phyloP scores from a whole-genome alignment of 1,140 invertebrate species.

The Rhyzopertha dominica region DNA sequence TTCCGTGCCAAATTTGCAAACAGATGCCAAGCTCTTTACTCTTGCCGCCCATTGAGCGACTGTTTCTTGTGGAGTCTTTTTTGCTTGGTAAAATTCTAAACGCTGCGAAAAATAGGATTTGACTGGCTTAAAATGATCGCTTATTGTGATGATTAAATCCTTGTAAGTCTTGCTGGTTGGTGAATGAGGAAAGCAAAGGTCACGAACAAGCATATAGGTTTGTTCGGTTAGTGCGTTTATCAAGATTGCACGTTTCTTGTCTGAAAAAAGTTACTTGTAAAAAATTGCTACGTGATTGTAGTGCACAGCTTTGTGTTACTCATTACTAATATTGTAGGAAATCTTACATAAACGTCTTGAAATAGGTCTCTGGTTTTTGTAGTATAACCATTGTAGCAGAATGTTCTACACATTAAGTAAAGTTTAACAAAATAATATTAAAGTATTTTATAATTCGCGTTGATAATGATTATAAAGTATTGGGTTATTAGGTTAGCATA shows the following conservation, averaged over 20 bases:
- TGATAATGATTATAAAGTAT: no score
- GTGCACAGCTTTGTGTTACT: no score
- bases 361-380: no score
- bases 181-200: not conserved
- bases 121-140: not conserved
- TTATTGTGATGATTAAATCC: not conserved
- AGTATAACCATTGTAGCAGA: no score
- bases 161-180: not conserved
- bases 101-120: constrained; percentile 4
- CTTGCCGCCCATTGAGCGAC: constrained; percentile 4
- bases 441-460: no score
- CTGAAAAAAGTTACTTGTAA: no score
- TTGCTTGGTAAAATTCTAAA: not conserved
- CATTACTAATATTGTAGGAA: no score
- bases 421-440: no score
- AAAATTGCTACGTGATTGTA: no score
- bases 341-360: no score
- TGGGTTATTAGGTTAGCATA: no score
- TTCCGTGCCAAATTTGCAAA: not conserved
- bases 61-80: not conserved
- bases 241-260: not conserved
- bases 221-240: not conserved
- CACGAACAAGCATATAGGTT: not conserved
- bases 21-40: constrained; percentile 1
- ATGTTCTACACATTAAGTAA: no score